A percentile compares a stretch with the other conserved stretches of the same genome.
Evolutionary conservation across 1,140 invertebrate genomes (phyloP).

Genomic region (Anoplophora glabripennis): DNA sequence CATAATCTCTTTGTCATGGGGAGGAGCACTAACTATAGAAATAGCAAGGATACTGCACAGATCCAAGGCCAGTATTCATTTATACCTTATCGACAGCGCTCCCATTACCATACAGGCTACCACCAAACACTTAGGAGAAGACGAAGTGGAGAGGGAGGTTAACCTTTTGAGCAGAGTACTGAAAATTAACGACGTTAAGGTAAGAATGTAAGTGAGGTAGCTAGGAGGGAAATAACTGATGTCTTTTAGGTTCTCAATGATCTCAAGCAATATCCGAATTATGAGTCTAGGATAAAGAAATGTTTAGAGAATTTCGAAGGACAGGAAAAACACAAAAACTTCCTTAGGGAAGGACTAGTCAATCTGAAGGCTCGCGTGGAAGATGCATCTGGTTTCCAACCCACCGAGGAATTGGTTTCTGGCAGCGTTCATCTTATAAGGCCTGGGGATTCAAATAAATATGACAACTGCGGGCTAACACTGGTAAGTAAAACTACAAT

Average conservation of each 20-base stretch:
- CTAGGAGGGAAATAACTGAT: background rate
- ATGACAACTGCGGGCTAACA: conserved; percentile 41
- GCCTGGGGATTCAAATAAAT: conserved; percentile 41
- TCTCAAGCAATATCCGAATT: conserved; percentile 18
- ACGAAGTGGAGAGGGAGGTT: conserved; percentile 27
- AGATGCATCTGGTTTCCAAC: conserved; percentile 27
- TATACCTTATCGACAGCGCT: conserved; percentile 45
- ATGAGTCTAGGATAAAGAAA: conserved; percentile 27
- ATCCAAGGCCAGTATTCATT: conserved; percentile 35
- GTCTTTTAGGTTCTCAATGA: conserved; percentile 33
- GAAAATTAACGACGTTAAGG: conserved; percentile 38
- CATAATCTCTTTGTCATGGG: conserved; percentile 45
- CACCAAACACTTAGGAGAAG: conserved; percentile 38
- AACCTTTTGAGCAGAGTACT: conserved; percentile 39
- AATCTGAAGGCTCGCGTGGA: conserved; percentile 31
- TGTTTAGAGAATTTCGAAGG: conserved; percentile 30
- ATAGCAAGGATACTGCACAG: conserved; percentile 41
- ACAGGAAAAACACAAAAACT: conserved; percentile 21
- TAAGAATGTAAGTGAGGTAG: conserved; percentile 21
- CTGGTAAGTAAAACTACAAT: conserved; percentile 28
- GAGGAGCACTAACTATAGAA: conserved; percentile 45
- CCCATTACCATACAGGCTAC: conserved; percentile 41
- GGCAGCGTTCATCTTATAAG: conserved; percentile 38
- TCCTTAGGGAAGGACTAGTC: conserved; percentile 29
- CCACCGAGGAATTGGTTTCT: conserved; percentile 29